phyloP scores from a whole-genome alignment of 1,140 invertebrate genomes.

The Camponotus pennsylvanicus region DNA sequence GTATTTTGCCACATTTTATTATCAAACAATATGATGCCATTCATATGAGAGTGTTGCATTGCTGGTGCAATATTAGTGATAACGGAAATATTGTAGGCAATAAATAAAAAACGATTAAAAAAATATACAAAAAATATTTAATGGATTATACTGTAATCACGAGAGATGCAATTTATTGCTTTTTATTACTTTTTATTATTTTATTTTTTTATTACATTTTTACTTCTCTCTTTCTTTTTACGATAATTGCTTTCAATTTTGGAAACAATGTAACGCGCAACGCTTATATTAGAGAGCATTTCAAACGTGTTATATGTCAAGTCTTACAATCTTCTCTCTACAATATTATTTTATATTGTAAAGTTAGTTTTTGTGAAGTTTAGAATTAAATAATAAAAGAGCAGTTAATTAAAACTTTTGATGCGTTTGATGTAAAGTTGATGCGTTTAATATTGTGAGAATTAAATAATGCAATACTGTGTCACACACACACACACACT shows the following conservation, averaged over 20 bases:
- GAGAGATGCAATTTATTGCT: neutral
- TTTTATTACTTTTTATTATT: neutral
- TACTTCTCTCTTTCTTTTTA: neutral
- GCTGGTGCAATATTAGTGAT: neutral
- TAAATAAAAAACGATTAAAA: neutral
- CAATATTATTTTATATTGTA: constrained; percentile 12
- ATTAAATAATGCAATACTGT: constrained; percentile 14
- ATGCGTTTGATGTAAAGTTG: no score
- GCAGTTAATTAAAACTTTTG: neutral
- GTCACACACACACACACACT: neutral
- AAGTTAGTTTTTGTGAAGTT: neutral
- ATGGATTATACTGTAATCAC: neutral
- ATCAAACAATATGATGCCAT: neutral
- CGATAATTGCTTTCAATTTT: neutral
- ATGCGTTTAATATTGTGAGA: neutral
- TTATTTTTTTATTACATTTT: constrained; percentile 16
- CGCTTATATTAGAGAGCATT: neutral
- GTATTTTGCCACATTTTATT: neutral
- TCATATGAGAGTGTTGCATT: neutral
- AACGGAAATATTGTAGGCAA: constrained; percentile 1
- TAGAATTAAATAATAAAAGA: neutral
- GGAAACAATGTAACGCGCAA: neutral
- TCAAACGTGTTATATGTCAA: neutral
- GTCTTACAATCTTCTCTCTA: neutral
- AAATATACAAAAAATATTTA: constrained; percentile 7